Conservation (phyloP, 2,888 invertebrate species). For the Cerceris rybyensis region DNA sequence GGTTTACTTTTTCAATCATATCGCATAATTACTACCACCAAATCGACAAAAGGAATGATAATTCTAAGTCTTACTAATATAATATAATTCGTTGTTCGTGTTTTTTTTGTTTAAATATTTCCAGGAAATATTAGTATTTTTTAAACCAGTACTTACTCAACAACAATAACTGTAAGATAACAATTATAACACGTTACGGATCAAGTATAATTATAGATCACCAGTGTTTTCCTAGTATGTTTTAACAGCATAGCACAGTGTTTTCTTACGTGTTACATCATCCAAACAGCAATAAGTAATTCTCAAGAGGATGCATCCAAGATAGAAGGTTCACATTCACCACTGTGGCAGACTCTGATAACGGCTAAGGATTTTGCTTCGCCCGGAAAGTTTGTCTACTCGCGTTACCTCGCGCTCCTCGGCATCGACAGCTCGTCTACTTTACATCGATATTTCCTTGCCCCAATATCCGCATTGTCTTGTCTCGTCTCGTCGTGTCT, state of each 20-base stretch:
- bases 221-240: too few species aligned
- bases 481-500: conserved; percentile 65
- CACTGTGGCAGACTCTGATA: conserved; percentile 60
- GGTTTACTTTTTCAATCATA: too few species aligned
- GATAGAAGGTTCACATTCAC: conserved; percentile 44
- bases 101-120: not conserved
- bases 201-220: too few species aligned
- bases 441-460: conserved; percentile 72
- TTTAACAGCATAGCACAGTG: conserved; percentile 7
- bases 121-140: not conserved
- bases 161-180: not conserved
- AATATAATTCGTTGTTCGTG: too few species aligned
- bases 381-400: conserved; percentile 72
- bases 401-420: conserved; percentile 67
- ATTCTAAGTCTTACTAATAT: too few species aligned
- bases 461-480: conserved; percentile 79
- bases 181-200: not conserved
- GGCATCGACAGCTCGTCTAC: conserved; percentile 78
- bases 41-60: too few species aligned
- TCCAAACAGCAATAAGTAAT: conserved; percentile 38
- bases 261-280: conserved; percentile 38
- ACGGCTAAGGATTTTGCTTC: conserved; percentile 67
- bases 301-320: conserved; percentile 36
- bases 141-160: not conserved
- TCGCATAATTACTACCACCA: too few species aligned